A percentile compares a stretch with the other conserved stretches of the same genome.
phyloP scores from a whole-genome alignment of 2,797 vertebrate genomes.

The Scleropages formosus region DNA sequence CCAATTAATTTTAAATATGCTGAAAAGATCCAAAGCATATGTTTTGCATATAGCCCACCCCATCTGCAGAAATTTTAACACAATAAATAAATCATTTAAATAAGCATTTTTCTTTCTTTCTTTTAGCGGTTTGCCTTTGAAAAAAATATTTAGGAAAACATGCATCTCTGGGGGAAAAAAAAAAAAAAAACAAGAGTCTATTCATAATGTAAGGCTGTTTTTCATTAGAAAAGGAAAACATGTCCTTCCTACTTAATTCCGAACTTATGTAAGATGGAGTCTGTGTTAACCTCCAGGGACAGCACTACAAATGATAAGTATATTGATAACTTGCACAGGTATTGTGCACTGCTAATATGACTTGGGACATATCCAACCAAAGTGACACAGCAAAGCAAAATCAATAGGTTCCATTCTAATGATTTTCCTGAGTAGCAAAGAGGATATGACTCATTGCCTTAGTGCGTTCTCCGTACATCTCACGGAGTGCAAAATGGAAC shows the following conservation, averaged over 20 bases:
- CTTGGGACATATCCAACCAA: background rate
- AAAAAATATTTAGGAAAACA: background rate
- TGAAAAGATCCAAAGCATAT: background rate
- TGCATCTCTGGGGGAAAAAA: background rate
- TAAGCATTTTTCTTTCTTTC: no score
- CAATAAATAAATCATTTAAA: background rate
- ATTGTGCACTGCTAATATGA: background rate
- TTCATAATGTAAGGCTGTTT: no score
- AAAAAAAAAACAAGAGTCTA: no score
- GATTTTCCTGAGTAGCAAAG: constrained; percentile 35
- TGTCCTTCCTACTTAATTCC: no score
- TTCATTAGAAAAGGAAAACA: no score
- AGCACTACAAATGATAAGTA: background rate
- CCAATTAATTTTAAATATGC: constrained; percentile 7
- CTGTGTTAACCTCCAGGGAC: background rate
- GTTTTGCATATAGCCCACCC: background rate
- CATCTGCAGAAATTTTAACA: background rate
- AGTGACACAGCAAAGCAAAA: constrained; percentile 36
- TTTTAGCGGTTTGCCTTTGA: no score
- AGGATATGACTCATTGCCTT: constrained; percentile 31
- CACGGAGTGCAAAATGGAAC: constrained; percentile 11
- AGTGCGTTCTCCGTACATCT: constrained; percentile 34
- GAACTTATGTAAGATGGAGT: no score
- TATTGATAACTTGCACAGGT: background rate
- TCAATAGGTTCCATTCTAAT: constrained; percentile 37